Evolutionary conservation across 1,140 invertebrate genomes (phyloP).

Genomic region (Drosophila suzukii): DNA sequence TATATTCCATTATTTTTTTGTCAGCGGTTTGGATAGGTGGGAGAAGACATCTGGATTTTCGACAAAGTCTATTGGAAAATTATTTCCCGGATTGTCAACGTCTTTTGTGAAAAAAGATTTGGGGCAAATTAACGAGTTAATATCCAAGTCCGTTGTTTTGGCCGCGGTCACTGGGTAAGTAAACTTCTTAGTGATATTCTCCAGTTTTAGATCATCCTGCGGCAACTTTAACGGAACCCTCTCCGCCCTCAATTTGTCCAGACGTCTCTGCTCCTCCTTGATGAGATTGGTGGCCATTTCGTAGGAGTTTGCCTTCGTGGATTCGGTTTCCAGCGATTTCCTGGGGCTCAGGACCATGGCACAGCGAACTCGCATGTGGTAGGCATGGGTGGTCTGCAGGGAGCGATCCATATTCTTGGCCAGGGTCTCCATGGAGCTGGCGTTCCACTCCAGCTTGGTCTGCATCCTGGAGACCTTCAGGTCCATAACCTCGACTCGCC

Average conservation of each 20-base stretch:
- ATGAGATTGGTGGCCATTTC: neutral
- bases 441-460: neutral
- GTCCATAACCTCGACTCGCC: neutral
- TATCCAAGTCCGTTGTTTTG: neutral
- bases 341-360: neutral
- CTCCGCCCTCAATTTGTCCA: conserved; percentile 11
- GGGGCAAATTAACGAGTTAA: neutral
- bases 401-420: neutral
- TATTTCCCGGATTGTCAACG: neutral
- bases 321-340: neutral
- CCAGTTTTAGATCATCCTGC: neutral
- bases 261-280: conserved; percentile 22
- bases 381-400: neutral
- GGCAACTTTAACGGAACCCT: neutral
- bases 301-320: too few species aligned
- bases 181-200: neutral
- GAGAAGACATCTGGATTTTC: neutral
- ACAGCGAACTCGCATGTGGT: neutral
- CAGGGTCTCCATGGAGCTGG: neutral
- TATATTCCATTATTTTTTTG: neutral
- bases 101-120: conserved; percentile 8
- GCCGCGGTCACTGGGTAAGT: too few species aligned
- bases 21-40: neutral
- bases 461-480: neutral
- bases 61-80: neutral